phyloP scores from a whole-genome alignment of 2,888 invertebrate species.

The Yponomeuta cagnagella region DNA sequence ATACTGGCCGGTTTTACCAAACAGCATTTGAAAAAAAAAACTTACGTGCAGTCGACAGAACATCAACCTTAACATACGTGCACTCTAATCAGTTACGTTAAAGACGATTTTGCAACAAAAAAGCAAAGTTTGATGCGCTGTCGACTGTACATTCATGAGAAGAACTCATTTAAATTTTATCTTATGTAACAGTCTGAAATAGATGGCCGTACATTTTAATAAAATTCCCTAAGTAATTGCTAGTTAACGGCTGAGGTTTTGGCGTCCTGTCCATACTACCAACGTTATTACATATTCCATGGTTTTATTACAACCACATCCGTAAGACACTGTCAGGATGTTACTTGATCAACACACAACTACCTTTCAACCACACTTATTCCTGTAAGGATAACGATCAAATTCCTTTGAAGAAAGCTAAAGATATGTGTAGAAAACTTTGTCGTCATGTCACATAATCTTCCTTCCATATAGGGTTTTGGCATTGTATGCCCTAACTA shows the following conservation, averaged over 20 bases:
- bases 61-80: too few relatives aligned
- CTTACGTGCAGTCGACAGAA: too few relatives aligned
- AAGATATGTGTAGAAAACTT: conserved; percentile 17
- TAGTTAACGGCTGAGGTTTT: conserved; percentile 4
- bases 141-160: too few relatives aligned
- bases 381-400: conserved; percentile 19
- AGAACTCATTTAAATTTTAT: too few relatives aligned
- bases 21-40: too few relatives aligned
- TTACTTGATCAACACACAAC: conserved; percentile 25
- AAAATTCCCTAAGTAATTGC: background rate
- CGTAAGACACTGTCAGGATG: conserved; percentile 48
- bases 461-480: background rate
- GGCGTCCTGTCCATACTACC: background rate
- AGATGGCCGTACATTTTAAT: background rate
- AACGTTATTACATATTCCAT: conserved; percentile 11
- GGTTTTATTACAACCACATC: conserved; percentile 23
- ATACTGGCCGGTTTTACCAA: too few relatives aligned
- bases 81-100: too few relatives aligned
- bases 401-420: conserved; percentile 18
- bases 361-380: conserved; percentile 21
- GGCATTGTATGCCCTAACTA: background rate
- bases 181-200: too few relatives aligned
- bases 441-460: conserved; percentile 25
- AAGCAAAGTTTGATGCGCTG: too few relatives aligned
- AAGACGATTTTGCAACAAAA: too few relatives aligned